These are phyloP conservation scores for Bellardia pandia DNA, from an alignment of 2,888 invertebrate species.

Conservation along the genomic window DNA sequence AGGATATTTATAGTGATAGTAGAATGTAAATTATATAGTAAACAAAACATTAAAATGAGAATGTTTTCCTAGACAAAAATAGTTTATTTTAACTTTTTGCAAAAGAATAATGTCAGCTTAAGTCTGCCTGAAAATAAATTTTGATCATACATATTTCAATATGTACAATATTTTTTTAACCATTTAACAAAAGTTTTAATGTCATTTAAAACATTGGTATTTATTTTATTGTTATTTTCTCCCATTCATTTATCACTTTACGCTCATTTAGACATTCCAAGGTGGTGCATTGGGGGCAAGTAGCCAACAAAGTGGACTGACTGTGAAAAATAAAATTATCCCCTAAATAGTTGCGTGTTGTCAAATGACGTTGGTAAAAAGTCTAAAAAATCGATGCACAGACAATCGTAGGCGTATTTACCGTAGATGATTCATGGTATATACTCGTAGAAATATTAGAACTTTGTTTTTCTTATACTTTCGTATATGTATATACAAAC, in stretches of 20 bases:
- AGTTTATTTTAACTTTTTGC: no score
- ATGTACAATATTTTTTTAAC: no score
- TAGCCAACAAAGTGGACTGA: not conserved
- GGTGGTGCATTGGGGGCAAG: not conserved
- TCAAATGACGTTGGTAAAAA: slow-evolving; percentile 52
- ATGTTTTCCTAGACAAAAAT: no score
- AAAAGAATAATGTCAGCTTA: no score
- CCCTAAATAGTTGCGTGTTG: slow-evolving; percentile 8
- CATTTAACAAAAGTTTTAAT: no score
- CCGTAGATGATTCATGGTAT: slow-evolving; percentile 14
- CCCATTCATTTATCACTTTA: not conserved
- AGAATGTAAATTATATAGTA: no score
- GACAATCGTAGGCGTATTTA: slow-evolving; percentile 23
- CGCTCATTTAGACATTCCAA: not conserved
- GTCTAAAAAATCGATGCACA: slow-evolving; percentile 21
- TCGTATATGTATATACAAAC: not conserved
- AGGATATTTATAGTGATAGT: no score
- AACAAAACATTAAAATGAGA: no score
- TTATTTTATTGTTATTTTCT: not conserved
- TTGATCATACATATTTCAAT: no score
- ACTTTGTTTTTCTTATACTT: not conserved
- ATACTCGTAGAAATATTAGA: not conserved
- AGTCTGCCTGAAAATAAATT: no score
- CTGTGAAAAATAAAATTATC: not conserved
- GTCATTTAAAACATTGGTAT: no score